phyloP scores from a whole-genome alignment of 2,888 invertebrate species.

The Megamerina dolium region DNA sequence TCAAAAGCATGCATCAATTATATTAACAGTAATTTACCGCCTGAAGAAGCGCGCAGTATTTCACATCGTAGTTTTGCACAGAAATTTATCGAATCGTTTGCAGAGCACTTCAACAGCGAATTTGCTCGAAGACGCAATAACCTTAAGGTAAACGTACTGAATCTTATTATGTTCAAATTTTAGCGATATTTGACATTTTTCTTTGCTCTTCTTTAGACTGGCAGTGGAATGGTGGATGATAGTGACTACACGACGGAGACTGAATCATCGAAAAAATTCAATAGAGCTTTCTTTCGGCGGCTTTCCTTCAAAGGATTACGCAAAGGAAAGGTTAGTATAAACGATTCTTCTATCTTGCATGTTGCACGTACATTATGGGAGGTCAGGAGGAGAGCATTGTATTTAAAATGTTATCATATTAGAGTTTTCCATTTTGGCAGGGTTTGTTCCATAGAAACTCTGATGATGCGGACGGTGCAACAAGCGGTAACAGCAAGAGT shows the following conservation, averaged over 20 bases:
- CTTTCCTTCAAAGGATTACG: slow-evolving; percentile 84
- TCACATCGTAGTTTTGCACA: slow-evolving; percentile 74
- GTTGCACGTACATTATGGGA: slow-evolving; percentile 1
- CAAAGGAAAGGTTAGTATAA: slow-evolving; percentile 62
- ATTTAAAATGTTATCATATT: slow-evolving; percentile 33
- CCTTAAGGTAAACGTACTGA: slow-evolving; percentile 40
- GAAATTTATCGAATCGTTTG: slow-evolving; percentile 78
- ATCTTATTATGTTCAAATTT: neutral
- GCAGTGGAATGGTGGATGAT: slow-evolving; percentile 51
- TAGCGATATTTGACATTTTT: neutral
- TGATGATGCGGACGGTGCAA: slow-evolving; percentile 63
- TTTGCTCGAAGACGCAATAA: slow-evolving; percentile 56
- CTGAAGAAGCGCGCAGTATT: slow-evolving; percentile 61
- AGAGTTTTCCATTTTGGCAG: slow-evolving; percentile 46
- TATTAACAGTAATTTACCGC: slow-evolving; percentile 63
- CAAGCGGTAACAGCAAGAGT: slow-evolving; percentile 65
- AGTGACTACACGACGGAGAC: slow-evolving; percentile 72
- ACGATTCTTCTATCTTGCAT: slow-evolving; percentile 2
- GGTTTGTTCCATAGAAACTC: slow-evolving; percentile 81
- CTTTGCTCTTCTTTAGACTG: slow-evolving; percentile 26
- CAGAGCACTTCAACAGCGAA: slow-evolving; percentile 78
- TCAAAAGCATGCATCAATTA: slow-evolving; percentile 79
- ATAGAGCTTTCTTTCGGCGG: slow-evolving; percentile 78
- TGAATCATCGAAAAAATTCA: slow-evolving; percentile 71
- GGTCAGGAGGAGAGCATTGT: slow-evolving; percentile 23